A percentile compares a stretch with the other conserved stretches of the same genome.
Evolutionary conservation across 2,888 invertebrate genomes (phyloP).

Genomic region (Drosophila niveifrons): DNA sequence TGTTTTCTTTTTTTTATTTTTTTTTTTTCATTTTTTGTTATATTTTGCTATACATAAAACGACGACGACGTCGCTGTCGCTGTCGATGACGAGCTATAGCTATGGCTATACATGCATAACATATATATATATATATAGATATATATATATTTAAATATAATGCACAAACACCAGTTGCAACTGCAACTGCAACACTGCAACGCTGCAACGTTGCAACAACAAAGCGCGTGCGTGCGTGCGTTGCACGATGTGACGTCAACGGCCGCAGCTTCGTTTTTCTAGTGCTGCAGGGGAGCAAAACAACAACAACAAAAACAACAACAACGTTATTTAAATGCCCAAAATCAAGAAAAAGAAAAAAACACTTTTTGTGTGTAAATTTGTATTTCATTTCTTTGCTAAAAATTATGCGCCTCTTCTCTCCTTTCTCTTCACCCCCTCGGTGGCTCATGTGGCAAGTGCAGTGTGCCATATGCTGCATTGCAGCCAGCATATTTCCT

Average conservation of each 20-base stretch:
- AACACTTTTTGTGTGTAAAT: slow-evolving; percentile 35
- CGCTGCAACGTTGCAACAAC: slow-evolving; percentile 6
- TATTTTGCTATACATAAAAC: slow-evolving; percentile 28
- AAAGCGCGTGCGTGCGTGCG: slow-evolving; percentile 44
- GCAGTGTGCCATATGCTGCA: slow-evolving; percentile 32
- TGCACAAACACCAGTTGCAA: slow-evolving; percentile 80
- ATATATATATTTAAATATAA: slow-evolving; percentile 55
- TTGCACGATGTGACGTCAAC: slow-evolving; percentile 40
- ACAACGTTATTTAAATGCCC: slow-evolving; percentile 14
- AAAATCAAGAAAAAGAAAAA: slow-evolving; percentile 35
- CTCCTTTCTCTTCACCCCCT: neutral
- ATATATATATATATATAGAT: neutral
- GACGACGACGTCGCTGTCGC: neutral
- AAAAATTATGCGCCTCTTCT: slow-evolving; percentile 27
- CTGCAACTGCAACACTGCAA: slow-evolving; percentile 10
- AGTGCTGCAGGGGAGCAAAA: slow-evolving; percentile 10
- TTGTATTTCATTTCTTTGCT: slow-evolving; percentile 48
- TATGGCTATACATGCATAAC: neutral
- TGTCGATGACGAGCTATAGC: too few species aligned
- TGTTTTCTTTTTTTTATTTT: too few species aligned
- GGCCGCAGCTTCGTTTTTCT: slow-evolving; percentile 19
- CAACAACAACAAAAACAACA: slow-evolving; percentile 13
- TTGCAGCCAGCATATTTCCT: neutral
- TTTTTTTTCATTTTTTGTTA: slow-evolving; percentile 51
- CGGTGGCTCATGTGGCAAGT: slow-evolving; percentile 3